phyloP scores from a whole-genome alignment of 2,888 invertebrate genomes.

The Tryphoninae sp. region DNA sequence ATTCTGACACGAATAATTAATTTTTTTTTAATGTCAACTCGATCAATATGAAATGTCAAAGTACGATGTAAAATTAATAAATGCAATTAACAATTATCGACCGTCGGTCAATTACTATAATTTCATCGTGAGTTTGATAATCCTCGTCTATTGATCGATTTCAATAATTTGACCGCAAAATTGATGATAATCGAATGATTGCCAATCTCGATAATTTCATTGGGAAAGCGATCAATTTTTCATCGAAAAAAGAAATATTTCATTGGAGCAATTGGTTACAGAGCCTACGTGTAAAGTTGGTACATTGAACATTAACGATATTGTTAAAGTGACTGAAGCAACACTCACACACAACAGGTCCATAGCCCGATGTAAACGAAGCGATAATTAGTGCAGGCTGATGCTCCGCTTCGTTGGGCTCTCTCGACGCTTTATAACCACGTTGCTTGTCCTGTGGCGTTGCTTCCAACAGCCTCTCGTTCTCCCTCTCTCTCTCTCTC shows the following conservation, averaged over 20 bases:
- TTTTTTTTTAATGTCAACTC: too few relatives aligned
- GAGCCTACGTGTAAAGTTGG: background rate
- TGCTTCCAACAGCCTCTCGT: background rate
- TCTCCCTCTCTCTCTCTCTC: background rate
- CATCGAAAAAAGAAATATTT: background rate
- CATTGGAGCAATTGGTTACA: background rate
- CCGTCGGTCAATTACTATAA: too few relatives aligned
- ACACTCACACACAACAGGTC: background rate
- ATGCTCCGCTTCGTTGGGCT: slow-evolving; percentile 12
- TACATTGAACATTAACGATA: slow-evolving; percentile 34
- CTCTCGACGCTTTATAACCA: slow-evolving; percentile 16
- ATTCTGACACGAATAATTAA: too few relatives aligned
- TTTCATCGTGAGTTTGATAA: too few relatives aligned
- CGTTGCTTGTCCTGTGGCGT: slow-evolving; percentile 19
- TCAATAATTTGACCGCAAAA: too few relatives aligned
- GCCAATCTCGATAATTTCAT: too few relatives aligned
- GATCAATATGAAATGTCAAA: too few relatives aligned
- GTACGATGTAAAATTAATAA: too few relatives aligned
- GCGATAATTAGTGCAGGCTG: slow-evolving; percentile 53
- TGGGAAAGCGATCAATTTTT: too few relatives aligned
- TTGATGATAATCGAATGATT: too few relatives aligned
- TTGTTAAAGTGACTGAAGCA: slow-evolving; percentile 38
- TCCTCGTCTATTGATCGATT: too few relatives aligned
- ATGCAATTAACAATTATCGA: too few relatives aligned
- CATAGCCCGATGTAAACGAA: slow-evolving; percentile 50